These are phyloP conservation scores for Gymnogyps californianus DNA, from an alignment of 2,113 vertebrate species.

Conservation along the genomic window DNA sequence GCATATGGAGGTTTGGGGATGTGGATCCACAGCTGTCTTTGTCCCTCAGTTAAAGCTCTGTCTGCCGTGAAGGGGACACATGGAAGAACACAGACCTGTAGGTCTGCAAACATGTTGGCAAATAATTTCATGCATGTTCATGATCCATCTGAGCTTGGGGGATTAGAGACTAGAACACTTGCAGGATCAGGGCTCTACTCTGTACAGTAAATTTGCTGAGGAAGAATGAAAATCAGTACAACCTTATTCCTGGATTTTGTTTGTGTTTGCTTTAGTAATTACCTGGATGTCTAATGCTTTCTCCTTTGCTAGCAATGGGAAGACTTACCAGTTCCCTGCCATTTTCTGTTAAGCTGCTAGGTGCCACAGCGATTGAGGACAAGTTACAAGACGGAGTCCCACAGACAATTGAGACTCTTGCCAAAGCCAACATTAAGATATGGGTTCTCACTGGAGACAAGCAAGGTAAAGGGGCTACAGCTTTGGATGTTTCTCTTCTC, in stretches of 20 bases:
- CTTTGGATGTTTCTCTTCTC: neutral
- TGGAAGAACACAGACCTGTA: neutral
- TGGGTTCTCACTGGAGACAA: constrained; percentile 97
- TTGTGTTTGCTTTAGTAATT: neutral
- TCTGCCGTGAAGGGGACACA: neutral
- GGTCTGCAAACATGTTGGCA: neutral
- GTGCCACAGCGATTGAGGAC: constrained; percentile 92
- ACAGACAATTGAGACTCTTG: constrained; percentile 87
- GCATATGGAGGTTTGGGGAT: neutral
- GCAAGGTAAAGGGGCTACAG: constrained; percentile 77
- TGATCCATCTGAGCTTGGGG: neutral
- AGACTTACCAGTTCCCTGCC: neutral
- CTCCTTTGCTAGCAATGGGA: neutral
- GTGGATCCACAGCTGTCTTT: neutral
- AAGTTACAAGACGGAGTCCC: constrained; percentile 93
- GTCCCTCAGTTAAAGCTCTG: neutral
- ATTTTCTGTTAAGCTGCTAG: constrained; percentile 76
- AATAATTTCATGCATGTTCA: neutral
- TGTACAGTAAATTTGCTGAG: neutral
- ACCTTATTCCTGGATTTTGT: neutral
- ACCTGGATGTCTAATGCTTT: neutral
- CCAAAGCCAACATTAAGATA: constrained; percentile 90
- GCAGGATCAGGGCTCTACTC: neutral
- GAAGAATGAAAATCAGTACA: neutral
- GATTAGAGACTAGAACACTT: neutral